phyloP scores from a whole-genome alignment of 1,140 invertebrate genomes.

The Panagrolaimus sp. region DNA sequence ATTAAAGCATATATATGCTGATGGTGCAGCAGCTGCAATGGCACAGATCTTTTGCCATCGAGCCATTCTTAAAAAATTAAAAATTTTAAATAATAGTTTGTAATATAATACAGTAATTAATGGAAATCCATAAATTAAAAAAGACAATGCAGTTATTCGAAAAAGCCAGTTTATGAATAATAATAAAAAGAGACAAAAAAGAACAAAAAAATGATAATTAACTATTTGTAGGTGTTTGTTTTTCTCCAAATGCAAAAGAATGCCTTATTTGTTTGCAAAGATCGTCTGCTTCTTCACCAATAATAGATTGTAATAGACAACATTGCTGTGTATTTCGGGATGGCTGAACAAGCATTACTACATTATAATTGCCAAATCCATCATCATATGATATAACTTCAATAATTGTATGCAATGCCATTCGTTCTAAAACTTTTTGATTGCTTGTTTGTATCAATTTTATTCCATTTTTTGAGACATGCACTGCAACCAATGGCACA shows the following conservation, averaged over 20 bases:
- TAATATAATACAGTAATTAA: no score
- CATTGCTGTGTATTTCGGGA: neutral
- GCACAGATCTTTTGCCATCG: neutral
- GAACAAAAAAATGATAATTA: no score
- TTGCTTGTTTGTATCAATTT: neutral
- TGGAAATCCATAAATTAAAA: neutral
- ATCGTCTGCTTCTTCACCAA: neutral
- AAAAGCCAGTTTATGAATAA: neutral
- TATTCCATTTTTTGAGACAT: neutral
- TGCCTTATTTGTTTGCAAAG: neutral
- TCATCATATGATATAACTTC: constrained; percentile 3
- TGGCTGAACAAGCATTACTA: neutral
- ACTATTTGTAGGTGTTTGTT: no score
- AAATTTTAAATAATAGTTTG: no score
- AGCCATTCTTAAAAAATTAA: neutral
- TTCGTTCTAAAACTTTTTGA: constrained; percentile 6
- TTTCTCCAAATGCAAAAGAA: neutral
- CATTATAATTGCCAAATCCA: constrained; percentile 11
- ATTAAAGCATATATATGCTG: neutral
- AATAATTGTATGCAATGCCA: constrained; percentile 1
- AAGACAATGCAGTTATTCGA: neutral
- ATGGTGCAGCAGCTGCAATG: neutral
- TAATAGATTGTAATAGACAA: neutral
- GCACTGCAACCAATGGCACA: neutral
- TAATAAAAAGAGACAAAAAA: neutral